Evolutionary conservation across 2,113 vertebrate species (phyloP).

Genomic region (Herpetotheres cachinnans): DNA sequence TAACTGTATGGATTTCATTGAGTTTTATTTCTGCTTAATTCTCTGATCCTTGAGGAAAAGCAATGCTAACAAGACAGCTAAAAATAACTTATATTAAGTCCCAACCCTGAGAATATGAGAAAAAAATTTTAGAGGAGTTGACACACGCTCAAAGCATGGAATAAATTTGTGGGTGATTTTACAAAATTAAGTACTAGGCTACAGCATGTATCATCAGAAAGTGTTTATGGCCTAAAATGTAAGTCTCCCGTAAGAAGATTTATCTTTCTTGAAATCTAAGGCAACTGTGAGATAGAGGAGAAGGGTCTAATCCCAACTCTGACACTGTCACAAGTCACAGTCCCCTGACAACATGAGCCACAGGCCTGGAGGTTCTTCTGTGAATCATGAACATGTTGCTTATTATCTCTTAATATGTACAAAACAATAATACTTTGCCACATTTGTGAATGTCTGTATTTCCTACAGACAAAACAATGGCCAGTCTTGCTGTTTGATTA

Average conservation of each 20-base stretch:
- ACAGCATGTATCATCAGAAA: background rate
- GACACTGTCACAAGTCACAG: background rate
- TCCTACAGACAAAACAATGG: background rate
- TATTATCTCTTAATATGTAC: background rate
- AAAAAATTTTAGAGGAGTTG: background rate
- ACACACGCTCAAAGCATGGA: background rate
- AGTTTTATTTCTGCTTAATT: background rate
- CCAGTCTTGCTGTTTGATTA: background rate
- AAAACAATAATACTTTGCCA: background rate
- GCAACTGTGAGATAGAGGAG: constrained; percentile 47
- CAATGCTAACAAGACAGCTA: background rate
- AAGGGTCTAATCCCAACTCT: constrained; percentile 41
- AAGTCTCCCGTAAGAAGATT: constrained; percentile 36
- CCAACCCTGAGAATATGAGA: background rate
- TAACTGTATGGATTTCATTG: background rate
- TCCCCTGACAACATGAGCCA: background rate
- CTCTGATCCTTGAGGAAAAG: constrained; percentile 5
- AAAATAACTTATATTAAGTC: background rate
- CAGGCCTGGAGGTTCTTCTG: background rate
- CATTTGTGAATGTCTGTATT: background rate
- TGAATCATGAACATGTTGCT: background rate
- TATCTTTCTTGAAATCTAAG: constrained; percentile 39
- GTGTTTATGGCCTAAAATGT: constrained; percentile 46
- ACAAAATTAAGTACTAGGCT: constrained; percentile 1
- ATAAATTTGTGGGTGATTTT: background rate